Evolutionary conservation across 1,140 invertebrate genomes (phyloP).

Genomic region (Anastrepha ludens): DNA sequence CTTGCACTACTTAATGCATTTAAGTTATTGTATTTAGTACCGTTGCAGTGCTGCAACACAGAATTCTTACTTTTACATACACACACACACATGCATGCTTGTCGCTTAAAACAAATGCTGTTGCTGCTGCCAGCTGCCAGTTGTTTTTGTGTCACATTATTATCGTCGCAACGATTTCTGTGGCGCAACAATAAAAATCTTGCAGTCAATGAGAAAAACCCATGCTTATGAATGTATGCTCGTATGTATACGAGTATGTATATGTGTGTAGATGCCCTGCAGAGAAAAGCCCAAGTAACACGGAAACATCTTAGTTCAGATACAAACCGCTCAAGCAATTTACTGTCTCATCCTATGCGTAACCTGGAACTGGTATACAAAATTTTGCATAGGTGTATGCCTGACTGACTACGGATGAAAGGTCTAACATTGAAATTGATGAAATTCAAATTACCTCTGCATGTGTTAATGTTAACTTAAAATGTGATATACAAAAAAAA

Average conservation of each 20-base stretch:
- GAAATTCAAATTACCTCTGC: too few relatives aligned
- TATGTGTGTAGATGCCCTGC: neutral
- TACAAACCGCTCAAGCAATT: too few relatives aligned
- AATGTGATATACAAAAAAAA: too few relatives aligned
- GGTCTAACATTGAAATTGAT: too few relatives aligned
- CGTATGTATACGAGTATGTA: neutral
- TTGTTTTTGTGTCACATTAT: slow-evolving; percentile 48
- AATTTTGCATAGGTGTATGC: too few relatives aligned
- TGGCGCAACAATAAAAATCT: slow-evolving; percentile 38
- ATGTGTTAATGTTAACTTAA: too few relatives aligned
- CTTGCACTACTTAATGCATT: neutral
- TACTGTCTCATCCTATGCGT: too few relatives aligned
- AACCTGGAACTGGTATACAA: too few relatives aligned
- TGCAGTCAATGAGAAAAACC: neutral
- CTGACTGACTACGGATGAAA: too few relatives aligned
- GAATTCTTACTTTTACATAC: neutral
- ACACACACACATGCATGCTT: neutral
- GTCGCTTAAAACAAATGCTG: neutral
- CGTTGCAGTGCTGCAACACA: neutral
- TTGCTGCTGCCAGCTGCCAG: slow-evolving; percentile 25
- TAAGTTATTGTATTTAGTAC: slow-evolving; percentile 20
- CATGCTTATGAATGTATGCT: neutral
- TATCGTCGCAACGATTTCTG: slow-evolving; percentile 22
- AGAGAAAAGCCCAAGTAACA: too few relatives aligned
- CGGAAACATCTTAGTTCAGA: too few relatives aligned